These are phyloP conservation scores for Diaprepes abbreviatus DNA, from an alignment of 2,888 invertebrate species.

Conservation along the genomic window DNA sequence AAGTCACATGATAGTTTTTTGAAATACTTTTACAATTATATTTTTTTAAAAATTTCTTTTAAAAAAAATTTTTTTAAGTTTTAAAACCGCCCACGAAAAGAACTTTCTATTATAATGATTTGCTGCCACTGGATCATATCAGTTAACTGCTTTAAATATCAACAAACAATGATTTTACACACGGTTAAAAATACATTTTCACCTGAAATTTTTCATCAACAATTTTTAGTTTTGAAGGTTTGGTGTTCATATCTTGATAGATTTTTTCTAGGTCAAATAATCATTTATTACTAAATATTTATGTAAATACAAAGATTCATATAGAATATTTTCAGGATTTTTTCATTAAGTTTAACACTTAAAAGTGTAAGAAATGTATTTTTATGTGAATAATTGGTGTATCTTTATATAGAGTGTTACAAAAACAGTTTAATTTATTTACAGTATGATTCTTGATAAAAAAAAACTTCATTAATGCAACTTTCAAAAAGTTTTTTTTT, in stretches of 20 bases:
- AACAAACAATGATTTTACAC: constrained; percentile 33
- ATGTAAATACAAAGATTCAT: no score
- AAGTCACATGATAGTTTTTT: constrained; percentile 14
- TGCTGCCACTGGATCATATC: constrained; percentile 44
- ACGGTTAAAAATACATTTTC: constrained; percentile 41
- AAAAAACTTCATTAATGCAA: no score
- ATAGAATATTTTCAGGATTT: no score
- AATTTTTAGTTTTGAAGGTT: constrained; percentile 17
- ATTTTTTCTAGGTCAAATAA: constrained; percentile 8
- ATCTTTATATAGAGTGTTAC: no score
- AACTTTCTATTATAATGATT: constrained; percentile 32
- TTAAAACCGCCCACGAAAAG: constrained; percentile 15
- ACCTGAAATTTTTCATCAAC: constrained; percentile 34
- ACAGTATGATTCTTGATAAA: no score
- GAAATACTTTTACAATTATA: background rate
- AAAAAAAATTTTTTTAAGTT: background rate
- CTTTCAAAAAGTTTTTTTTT: no score
- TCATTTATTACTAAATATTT: background rate
- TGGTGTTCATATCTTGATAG: background rate
- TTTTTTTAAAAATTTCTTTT: background rate
- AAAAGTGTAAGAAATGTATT: no score
- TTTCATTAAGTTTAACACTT: no score
- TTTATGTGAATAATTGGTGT: no score
- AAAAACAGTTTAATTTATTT: no score
- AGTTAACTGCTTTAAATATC: constrained; percentile 41